Evolutionary conservation across 2,113 vertebrate genomes (phyloP).

Genomic region (Pterocles burchelli): DNA sequence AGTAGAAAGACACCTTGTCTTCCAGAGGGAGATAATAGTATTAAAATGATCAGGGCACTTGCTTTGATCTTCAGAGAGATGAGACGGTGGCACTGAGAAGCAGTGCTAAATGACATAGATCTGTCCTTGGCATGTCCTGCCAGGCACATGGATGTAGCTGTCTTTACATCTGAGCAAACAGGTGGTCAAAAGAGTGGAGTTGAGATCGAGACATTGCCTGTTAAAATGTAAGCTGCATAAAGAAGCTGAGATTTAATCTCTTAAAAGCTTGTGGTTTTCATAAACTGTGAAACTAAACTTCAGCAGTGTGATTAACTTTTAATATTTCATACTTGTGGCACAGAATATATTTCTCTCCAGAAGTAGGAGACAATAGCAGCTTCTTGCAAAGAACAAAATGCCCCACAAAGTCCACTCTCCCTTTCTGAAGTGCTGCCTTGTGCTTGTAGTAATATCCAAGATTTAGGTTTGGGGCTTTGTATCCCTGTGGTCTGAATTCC

Average conservation of each 20-base stretch:
- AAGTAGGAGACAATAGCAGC: not conserved
- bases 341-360: not conserved
- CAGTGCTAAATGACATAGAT: not conserved
- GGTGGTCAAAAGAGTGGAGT: not conserved
- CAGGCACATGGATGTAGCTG: not conserved
- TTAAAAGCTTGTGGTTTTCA: slow-evolving; percentile 5
- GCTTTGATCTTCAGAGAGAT: not conserved
- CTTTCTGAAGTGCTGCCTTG: not conserved
- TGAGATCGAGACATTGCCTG: not conserved
- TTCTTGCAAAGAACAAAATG: not conserved
- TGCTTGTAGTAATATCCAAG: not conserved
- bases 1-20: not conserved
- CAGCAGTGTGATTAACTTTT: not conserved
- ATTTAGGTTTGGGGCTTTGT: not conserved
- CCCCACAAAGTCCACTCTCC: not conserved
- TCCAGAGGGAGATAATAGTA: not conserved
- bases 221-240: not conserved
- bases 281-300: not conserved
- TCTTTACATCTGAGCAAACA: not conserved
- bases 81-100: not conserved
- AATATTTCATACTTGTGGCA: not conserved
- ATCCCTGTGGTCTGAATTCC: not conserved
- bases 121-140: not conserved
- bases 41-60: not conserved
- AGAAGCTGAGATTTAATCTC: not conserved